Conservation (phyloP, 1,140 invertebrate genomes). For the Hestina assimilis region DNA sequence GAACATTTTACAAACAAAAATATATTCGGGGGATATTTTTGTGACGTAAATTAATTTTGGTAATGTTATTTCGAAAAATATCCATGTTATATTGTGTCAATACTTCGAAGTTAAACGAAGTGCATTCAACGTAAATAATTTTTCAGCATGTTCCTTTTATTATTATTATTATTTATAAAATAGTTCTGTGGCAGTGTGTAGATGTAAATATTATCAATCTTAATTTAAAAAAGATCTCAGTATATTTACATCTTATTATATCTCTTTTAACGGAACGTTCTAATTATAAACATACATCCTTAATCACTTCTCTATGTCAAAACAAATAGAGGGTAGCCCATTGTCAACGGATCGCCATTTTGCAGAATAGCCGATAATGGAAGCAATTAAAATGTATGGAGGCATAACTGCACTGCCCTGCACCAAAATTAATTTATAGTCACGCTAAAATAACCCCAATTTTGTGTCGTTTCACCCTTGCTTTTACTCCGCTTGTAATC, state of each 20-base stretch:
- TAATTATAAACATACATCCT: background rate
- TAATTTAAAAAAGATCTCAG: no score
- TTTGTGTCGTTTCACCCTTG: slow-evolving; percentile 44
- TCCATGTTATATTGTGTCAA: slow-evolving; percentile 5
- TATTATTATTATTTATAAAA: no score
- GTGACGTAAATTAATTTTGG: slow-evolving; percentile 15
- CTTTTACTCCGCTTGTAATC: slow-evolving; percentile 46
- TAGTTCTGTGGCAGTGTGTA: no score
- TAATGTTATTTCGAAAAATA: slow-evolving; percentile 19
- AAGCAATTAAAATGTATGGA: slow-evolving; percentile 76
- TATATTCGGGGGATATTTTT: slow-evolving; percentile 8
- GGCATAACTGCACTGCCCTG: slow-evolving; percentile 72
- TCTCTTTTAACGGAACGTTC: background rate
- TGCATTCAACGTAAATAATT: no score
- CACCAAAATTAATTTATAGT: slow-evolving; percentile 75
- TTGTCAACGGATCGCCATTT: slow-evolving; percentile 65
- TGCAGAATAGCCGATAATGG: slow-evolving; percentile 70
- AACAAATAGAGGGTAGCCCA: slow-evolving; percentile 43
- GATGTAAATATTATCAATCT: no score
- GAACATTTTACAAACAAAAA: slow-evolving; percentile 14
- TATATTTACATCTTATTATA: no score
- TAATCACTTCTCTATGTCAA: slow-evolving; percentile 37
- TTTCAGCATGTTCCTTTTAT: no score
- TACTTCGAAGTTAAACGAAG: background rate
- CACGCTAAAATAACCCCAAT: slow-evolving; percentile 66